phyloP scores from a whole-genome alignment of 2,888 invertebrate species.

The Drosophila pseudotalamancana region DNA sequence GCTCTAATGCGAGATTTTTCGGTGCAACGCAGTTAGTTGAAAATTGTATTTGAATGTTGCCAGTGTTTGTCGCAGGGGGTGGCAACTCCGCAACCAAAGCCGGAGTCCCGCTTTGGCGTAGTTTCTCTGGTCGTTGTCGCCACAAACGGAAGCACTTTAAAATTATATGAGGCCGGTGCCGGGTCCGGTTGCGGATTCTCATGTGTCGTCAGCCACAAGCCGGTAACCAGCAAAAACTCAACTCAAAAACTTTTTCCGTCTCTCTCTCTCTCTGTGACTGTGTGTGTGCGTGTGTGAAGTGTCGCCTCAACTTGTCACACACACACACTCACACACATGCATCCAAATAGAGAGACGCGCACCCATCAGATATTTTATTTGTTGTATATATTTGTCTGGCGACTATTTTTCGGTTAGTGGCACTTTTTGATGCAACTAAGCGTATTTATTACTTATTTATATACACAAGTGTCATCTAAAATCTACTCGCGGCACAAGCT shows the following conservation, averaged over 20 bases:
- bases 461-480: slow-evolving; percentile 62
- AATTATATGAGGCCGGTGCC: slow-evolving; percentile 74
- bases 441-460: slow-evolving; percentile 80
- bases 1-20: slow-evolving; percentile 31
- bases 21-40: slow-evolving; percentile 55
- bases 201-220: slow-evolving; percentile 73
- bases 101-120: slow-evolving; percentile 13
- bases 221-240: slow-evolving; percentile 79
- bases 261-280: background rate
- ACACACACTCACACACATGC: too few relatives aligned
- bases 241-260: slow-evolving; percentile 67
- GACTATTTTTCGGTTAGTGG: slow-evolving; percentile 75
- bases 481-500: slow-evolving; percentile 45
- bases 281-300: slow-evolving; percentile 23
- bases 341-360: slow-evolving; percentile 10
- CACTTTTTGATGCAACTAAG: slow-evolving; percentile 78
- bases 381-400: slow-evolving; percentile 44
- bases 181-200: slow-evolving; percentile 31
- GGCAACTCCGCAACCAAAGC: slow-evolving; percentile 41
- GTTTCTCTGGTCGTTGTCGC: slow-evolving; percentile 52
- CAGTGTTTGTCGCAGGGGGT: slow-evolving; percentile 68
- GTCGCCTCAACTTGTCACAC: slow-evolving; percentile 8
- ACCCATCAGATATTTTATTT: slow-evolving; percentile 57
- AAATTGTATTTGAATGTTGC: slow-evolving; percentile 70
- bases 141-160: slow-evolving; percentile 80